phyloP scores from a whole-genome alignment of 2,888 invertebrate genomes.

The Melinopterus prodromus region DNA sequence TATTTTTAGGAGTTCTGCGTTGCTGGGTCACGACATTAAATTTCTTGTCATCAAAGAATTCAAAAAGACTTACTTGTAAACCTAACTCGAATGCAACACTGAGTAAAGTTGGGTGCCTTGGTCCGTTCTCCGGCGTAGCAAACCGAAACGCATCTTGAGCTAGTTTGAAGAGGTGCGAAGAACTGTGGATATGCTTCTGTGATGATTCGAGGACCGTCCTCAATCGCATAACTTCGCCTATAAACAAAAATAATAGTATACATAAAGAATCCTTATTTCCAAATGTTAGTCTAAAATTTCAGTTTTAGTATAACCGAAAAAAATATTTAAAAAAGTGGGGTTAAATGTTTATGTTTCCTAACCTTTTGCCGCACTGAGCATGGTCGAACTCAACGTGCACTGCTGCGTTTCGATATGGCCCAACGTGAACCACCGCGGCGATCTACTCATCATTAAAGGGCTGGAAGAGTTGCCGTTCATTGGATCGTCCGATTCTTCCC shows the following conservation, averaged over 20 bases:
- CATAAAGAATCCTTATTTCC: background rate
- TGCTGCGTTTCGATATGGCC: conserved; percentile 84
- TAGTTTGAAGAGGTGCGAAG: conserved; percentile 83
- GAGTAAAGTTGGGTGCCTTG: conserved; percentile 78
- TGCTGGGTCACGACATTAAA: too few relatives aligned
- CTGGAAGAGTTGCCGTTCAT: conserved; percentile 62
- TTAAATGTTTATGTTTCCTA: conserved; percentile 36
- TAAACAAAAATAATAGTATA: background rate
- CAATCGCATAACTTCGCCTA: conserved; percentile 72
- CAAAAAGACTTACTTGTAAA: conserved; percentile 65
- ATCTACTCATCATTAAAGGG: conserved; percentile 67
- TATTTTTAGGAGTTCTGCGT: too few relatives aligned
- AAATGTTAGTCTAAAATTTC: background rate
- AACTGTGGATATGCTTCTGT: conserved; percentile 83
- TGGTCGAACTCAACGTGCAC: conserved; percentile 78
- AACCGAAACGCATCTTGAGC: conserved; percentile 87
- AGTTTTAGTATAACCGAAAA: background rate
- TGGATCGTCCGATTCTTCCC: conserved; percentile 71
- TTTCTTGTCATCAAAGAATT: background rate
- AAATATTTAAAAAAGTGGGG: background rate
- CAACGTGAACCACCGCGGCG: conserved; percentile 81
- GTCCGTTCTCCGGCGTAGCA: conserved; percentile 81
- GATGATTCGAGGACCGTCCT: conserved; percentile 80
- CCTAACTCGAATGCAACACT: conserved; percentile 85
- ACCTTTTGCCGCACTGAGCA: conserved; percentile 77